Conservation (phyloP, 2,797 vertebrate species). For the Chelidonichthys spinosus region DNA sequence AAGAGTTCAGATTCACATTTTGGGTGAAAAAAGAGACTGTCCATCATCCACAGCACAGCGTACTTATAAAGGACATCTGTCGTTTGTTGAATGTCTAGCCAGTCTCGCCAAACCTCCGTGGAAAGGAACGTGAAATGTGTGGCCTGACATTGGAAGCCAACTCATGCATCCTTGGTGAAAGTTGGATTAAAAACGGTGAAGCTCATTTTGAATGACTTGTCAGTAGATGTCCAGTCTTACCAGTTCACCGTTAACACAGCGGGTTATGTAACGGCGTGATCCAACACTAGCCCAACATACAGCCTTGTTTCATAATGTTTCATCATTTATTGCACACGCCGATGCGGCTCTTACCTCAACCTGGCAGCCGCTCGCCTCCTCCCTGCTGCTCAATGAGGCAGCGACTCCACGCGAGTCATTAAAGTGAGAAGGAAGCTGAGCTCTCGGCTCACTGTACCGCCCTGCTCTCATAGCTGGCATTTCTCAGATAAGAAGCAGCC, state of each 20-base stretch:
- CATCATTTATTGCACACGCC: conserved; percentile 59
- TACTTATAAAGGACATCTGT: neutral
- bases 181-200: neutral
- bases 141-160: neutral
- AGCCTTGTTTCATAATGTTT: conserved; percentile 56
- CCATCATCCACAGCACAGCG: neutral
- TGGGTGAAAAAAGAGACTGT: neutral
- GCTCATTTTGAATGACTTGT: neutral
- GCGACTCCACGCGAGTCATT: conserved; percentile 33
- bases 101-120: neutral
- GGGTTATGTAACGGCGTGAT: neutral
- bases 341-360: conserved; percentile 53
- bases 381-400: conserved; percentile 39
- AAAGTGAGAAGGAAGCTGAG: conserved; percentile 10
- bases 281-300: neutral
- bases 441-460: conserved; percentile 25
- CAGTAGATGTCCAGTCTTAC: conserved; percentile 6
- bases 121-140: neutral
- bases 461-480: conserved; percentile 57
- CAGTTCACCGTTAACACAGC: neutral
- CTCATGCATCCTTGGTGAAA: neutral
- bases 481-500: conserved; percentile 66
- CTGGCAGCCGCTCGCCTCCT: conserved; percentile 43
- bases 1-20: neutral
- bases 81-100: neutral